Conservation (phyloP, 2,797 vertebrate genomes). For the Microcaecilia unicolor region DNA sequence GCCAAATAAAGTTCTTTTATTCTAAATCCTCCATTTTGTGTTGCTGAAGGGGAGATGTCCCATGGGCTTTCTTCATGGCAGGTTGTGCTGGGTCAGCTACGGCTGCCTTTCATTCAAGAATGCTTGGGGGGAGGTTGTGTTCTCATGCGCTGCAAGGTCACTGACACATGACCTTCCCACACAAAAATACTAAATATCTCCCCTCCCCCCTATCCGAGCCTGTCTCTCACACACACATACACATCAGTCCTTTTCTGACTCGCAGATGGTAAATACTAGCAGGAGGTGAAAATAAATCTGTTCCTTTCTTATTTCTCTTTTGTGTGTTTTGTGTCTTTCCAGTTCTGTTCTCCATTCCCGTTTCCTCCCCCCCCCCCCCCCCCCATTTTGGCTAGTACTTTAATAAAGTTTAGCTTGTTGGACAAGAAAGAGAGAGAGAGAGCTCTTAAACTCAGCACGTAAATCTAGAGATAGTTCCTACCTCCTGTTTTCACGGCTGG, state of each 20-base stretch:
- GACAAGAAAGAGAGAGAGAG: too few relatives aligned
- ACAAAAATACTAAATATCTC: slow-evolving; percentile 37
- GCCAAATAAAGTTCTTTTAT: too few relatives aligned
- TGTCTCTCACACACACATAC: slow-evolving; percentile 40
- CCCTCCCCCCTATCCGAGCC: slow-evolving; percentile 35
- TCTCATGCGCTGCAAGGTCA: slow-evolving; percentile 30
- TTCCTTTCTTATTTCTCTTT: slow-evolving; percentile 45
- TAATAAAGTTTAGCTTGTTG: too few relatives aligned
- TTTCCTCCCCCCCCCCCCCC: too few relatives aligned
- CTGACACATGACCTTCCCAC: slow-evolving; percentile 45
- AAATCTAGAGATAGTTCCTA: too few relatives aligned
- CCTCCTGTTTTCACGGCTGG: too few relatives aligned
- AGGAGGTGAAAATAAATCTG: slow-evolving; percentile 44
- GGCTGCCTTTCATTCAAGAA: slow-evolving; percentile 23
- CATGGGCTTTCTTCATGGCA: neutral
- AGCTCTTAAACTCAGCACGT: too few relatives aligned
- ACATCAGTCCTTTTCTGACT: slow-evolving; percentile 44
- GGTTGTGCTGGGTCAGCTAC: slow-evolving; percentile 12
- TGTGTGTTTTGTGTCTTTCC: slow-evolving; percentile 46
- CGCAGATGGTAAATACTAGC: slow-evolving; percentile 56
- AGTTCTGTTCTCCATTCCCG: slow-evolving; percentile 25
- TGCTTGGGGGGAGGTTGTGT: slow-evolving; percentile 16
- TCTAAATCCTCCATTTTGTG: too few relatives aligned
- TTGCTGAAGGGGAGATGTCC: too few relatives aligned
- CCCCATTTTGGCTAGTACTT: too few relatives aligned